These are phyloP conservation scores for Malacoctenus gilli DNA, from an alignment of 2,797 vertebrate species.

Conservation along the genomic window DNA sequence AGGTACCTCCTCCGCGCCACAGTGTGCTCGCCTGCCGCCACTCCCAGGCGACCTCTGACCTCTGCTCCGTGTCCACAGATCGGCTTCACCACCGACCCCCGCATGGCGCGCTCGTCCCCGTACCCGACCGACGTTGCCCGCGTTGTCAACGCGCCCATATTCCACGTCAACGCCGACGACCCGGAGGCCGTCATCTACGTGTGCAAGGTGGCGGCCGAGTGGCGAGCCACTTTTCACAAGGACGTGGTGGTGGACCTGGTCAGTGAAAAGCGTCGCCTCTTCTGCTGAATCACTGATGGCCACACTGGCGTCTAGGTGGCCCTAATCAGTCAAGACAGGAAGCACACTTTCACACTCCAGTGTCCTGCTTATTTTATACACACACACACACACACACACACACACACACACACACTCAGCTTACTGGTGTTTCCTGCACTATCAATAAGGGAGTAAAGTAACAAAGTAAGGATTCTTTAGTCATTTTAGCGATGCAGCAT, in stretches of 20 bases:
- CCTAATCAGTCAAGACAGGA: too few relatives aligned
- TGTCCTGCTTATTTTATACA: too few relatives aligned
- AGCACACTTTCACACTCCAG: too few relatives aligned
- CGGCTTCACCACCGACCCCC: constrained; percentile 94
- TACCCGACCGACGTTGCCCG: constrained; percentile 93
- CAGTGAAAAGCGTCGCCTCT: too few relatives aligned
- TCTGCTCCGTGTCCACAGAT: constrained; percentile 78
- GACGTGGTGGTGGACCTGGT: constrained; percentile 97
- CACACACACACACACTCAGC: background rate
- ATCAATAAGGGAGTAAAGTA: too few relatives aligned
- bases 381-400: too few relatives aligned
- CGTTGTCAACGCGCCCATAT: constrained; percentile 95
- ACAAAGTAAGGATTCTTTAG: too few relatives aligned
- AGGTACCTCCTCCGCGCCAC: constrained; percentile 84
- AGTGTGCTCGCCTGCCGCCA: too few relatives aligned
- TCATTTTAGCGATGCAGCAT: too few relatives aligned
- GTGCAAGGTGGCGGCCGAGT: constrained; percentile 93
- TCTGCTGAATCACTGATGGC: too few relatives aligned
- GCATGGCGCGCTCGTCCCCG: constrained; percentile 92
- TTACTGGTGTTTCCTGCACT: too few relatives aligned
- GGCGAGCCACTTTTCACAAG: constrained; percentile 95
- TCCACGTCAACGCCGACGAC: constrained; percentile 95
- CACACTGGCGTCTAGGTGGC: too few relatives aligned
- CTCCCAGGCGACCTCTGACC: background rate
- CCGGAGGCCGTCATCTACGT: constrained; percentile 95